Percentiles rank a stretch among this genome's conserved stretches.
phyloP scores from a whole-genome alignment of 2,797 vertebrate genomes.

The Acipenser transmontanus region DNA sequence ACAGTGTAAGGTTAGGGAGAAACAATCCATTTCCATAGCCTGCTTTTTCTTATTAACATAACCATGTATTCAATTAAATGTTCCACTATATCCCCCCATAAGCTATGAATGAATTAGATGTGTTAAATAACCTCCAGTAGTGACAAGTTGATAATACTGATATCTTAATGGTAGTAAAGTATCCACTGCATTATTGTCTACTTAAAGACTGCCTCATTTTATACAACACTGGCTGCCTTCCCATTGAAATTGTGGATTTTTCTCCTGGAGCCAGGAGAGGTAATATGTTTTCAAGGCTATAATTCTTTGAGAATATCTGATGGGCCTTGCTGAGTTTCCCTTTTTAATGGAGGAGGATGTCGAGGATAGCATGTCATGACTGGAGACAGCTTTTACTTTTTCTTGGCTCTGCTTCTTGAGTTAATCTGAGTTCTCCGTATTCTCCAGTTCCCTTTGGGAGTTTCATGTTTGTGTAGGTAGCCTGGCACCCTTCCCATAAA shows the following conservation, averaged over 20 bases:
- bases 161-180: not conserved
- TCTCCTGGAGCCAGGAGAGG: not conserved
- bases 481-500: constrained; percentile 19
- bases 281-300: constrained; percentile 14
- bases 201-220: not conserved
- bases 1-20: too few relatives aligned
- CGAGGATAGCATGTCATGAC: constrained; percentile 10
- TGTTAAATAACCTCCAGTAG: too few relatives aligned
- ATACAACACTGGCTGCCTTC: not conserved
- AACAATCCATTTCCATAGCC: too few relatives aligned
- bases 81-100: too few relatives aligned
- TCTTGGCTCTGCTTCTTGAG: constrained; percentile 22
- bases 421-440: constrained; percentile 17
- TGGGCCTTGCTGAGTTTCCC: not conserved
- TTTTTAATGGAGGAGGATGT: not conserved
- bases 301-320: constrained; percentile 11
- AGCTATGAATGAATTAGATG: too few relatives aligned
- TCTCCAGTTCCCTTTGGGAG: constrained; percentile 17
- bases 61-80: too few relatives aligned
- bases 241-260: not conserved
- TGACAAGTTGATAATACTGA: too few relatives aligned
- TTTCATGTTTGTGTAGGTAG: constrained; percentile 25
- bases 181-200: constrained; percentile 2
- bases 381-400: constrained; percentile 17
- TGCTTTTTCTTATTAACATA: too few relatives aligned